A percentile compares a stretch with the other conserved stretches of the same genome.
Conservation (phyloP, 2,797 vertebrate species). For the Emydoidea blandingii region DNA sequence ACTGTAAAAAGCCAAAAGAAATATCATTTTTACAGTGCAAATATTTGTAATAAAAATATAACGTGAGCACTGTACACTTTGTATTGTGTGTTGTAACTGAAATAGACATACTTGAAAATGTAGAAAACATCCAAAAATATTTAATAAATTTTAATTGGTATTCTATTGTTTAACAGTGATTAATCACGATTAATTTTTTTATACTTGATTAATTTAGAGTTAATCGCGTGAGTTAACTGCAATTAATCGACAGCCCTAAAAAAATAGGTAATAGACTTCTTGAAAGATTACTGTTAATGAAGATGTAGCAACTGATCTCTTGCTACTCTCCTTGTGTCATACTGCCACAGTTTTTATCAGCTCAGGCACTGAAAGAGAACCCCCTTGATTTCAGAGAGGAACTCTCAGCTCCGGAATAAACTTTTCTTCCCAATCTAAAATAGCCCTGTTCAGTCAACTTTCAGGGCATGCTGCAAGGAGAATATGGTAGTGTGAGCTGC, state of each 20-base stretch:
- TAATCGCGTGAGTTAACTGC: too few relatives aligned
- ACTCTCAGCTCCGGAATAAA: neutral
- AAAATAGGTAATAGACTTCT: neutral
- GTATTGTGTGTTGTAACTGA: too few relatives aligned
- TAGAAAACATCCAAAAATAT: too few relatives aligned
- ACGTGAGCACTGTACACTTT: too few relatives aligned
- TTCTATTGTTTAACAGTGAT: too few relatives aligned
- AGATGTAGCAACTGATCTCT: neutral
- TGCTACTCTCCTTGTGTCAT: slow-evolving; percentile 12
- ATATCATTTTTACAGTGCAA: too few relatives aligned
- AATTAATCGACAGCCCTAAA: neutral
- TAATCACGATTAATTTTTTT: too few relatives aligned
- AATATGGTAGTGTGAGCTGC: neutral
- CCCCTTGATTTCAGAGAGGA: neutral
- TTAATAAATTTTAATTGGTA: too few relatives aligned
- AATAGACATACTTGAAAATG: too few relatives aligned
- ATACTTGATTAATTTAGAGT: too few relatives aligned
- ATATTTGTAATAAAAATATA: too few relatives aligned
- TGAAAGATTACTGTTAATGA: slow-evolving; percentile 7
- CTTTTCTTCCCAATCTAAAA: neutral
- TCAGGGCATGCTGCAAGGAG: neutral
- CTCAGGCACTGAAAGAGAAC: neutral
- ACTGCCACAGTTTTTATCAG: neutral
- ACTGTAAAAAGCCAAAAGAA: too few relatives aligned
- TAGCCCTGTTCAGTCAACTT: neutral